Evolutionary conservation across 2,113 vertebrate species (phyloP).

Genomic region (Mustelus asterias): DNA sequence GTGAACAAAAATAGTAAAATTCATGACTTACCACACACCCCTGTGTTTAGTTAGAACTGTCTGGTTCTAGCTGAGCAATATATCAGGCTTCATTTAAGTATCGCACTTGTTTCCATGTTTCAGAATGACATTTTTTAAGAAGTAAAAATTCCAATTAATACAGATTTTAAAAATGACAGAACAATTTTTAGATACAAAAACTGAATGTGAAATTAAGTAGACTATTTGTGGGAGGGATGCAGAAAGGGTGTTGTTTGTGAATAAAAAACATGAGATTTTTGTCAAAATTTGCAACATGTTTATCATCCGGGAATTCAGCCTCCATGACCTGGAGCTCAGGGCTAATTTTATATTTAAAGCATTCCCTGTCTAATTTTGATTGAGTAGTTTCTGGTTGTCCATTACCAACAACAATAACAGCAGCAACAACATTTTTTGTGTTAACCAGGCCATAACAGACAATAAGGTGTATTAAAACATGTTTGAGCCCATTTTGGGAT

Average conservation of each 20-base stretch:
- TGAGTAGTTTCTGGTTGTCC: not conserved
- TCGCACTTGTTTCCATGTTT: not conserved
- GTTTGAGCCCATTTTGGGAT: not conserved
- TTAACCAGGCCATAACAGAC: not conserved
- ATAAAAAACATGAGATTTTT: not conserved
- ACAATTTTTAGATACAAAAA: not conserved
- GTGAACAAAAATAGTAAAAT: not conserved
- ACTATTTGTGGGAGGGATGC: not conserved
- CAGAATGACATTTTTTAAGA: not conserved
- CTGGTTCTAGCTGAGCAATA: not conserved
- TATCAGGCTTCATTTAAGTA: not conserved
- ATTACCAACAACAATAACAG: not conserved
- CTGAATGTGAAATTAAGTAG: not conserved
- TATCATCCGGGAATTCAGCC: not conserved
- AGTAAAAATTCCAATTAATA: constrained; percentile 7
- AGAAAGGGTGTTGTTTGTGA: not conserved
- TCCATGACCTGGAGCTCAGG: not conserved
- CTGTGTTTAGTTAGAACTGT: not conserved
- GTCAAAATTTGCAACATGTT: not conserved
- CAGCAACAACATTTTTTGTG: not conserved
- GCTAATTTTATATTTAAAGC: not conserved
- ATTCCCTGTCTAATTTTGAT: not conserved
- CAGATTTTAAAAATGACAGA: too few species aligned
- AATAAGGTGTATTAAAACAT: not conserved
- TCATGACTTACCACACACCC: not conserved